phyloP scores from a whole-genome alignment of 2,797 vertebrate genomes.

The Crotalus adamanteus region DNA sequence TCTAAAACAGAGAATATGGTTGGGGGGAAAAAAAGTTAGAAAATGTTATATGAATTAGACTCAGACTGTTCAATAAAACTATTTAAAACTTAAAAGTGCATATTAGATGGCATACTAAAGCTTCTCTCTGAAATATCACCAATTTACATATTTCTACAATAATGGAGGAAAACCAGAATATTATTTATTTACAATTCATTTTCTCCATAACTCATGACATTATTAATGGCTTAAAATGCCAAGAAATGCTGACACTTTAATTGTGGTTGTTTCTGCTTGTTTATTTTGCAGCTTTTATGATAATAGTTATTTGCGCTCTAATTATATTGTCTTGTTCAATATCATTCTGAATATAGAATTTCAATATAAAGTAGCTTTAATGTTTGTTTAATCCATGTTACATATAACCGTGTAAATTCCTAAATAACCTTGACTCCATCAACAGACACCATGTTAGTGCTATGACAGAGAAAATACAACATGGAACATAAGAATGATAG shows the following conservation, averaged over 20 bases:
- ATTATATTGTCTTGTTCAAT: slow-evolving; percentile 1
- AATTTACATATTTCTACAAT: neutral
- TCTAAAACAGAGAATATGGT: slow-evolving; percentile 38
- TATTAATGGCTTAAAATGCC: neutral
- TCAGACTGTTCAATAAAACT: neutral
- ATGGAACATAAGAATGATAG: no score
- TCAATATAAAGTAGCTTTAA: slow-evolving; percentile 10
- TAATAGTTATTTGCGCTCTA: neutral
- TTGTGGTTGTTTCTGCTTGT: neutral
- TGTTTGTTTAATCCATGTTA: neutral
- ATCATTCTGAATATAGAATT: neutral
- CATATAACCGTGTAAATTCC: neutral
- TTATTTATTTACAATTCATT: neutral
- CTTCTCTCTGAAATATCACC: neutral
- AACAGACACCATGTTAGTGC: neutral
- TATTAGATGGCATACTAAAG: neutral
- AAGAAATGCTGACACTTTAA: neutral
- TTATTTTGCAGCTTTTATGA: neutral
- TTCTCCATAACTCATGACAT: neutral
- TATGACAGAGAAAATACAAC: rapidly evolving
- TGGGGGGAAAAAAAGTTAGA: neutral
- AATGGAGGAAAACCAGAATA: neutral
- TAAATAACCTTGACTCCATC: neutral
- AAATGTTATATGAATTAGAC: rapidly evolving
- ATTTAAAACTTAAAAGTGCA: neutral